Evolutionary conservation across 2,888 invertebrate species (phyloP).

Genomic region (Tenthredo amoena): DNA sequence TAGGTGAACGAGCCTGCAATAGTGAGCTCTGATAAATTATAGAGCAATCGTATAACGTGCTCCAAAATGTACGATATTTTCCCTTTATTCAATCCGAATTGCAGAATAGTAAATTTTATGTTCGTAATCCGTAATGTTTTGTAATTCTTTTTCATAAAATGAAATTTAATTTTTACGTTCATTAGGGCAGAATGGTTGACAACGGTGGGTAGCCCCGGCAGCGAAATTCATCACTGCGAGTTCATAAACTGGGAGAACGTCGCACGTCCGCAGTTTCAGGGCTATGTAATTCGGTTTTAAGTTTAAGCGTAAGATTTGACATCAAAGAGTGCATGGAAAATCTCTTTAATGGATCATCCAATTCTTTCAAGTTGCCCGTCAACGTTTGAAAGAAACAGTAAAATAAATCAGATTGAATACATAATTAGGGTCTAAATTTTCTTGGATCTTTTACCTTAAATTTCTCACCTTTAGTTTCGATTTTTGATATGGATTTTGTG

Average conservation of each 20-base stretch:
- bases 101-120: not conserved
- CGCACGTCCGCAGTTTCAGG: conserved; percentile 84
- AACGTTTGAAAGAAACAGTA: not conserved
- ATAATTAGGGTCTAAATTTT: conserved; percentile 1
- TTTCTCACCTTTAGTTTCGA: not conserved
- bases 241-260: conserved; percentile 90
- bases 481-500: not conserved
- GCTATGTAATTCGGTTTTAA: conserved; percentile 91
- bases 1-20: too few relatives aligned
- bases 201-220: conserved; percentile 90
- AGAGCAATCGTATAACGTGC: not conserved
- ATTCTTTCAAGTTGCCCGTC: not conserved
- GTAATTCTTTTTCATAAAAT: not conserved
- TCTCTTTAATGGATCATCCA: not conserved
- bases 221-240: conserved; percentile 90
- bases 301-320: conserved; percentile 1
- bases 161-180: conserved; percentile 63
- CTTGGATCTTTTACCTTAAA: not conserved
- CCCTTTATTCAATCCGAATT: not conserved
- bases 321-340: conserved; percentile 21
- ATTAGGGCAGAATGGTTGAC: conserved; percentile 91
- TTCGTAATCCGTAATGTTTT: not conserved
- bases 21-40: not conserved
- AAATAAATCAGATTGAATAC: not conserved
- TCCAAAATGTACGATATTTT: not conserved